These are phyloP conservation scores for Sardina pilchardus DNA, from an alignment of 2,113 vertebrate genomes.

Conservation along the genomic window DNA sequence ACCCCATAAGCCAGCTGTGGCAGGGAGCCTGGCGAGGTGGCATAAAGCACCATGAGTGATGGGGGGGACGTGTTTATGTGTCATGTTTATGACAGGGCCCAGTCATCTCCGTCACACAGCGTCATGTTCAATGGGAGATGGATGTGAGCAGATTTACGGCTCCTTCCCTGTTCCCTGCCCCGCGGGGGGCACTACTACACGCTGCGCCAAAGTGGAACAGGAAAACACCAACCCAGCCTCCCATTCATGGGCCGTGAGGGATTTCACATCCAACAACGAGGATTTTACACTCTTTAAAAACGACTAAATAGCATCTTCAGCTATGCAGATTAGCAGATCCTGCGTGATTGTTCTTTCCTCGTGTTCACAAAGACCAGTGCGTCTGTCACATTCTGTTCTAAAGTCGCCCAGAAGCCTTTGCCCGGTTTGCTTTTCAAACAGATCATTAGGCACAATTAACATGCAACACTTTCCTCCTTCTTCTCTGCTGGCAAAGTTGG, in stretches of 20 bases:
- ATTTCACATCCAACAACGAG: too few relatives aligned
- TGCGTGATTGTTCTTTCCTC: too few relatives aligned
- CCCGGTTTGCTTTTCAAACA: background rate
- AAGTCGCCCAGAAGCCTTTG: background rate
- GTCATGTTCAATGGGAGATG: slow-evolving; percentile 6
- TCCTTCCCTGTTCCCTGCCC: background rate
- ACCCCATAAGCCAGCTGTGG: too few relatives aligned
- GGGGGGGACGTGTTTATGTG: background rate
- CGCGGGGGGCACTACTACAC: background rate
- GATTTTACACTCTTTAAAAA: too few relatives aligned
- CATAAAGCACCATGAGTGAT: background rate
- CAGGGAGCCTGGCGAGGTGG: too few relatives aligned
- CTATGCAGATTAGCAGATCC: too few relatives aligned
- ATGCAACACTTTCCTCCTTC: background rate
- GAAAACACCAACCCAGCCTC: too few relatives aligned
- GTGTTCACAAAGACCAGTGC: too few relatives aligned
- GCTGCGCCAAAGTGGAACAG: background rate
- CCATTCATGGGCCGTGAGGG: too few relatives aligned
- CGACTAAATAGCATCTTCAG: too few relatives aligned
- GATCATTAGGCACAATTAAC: background rate
- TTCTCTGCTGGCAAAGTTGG: background rate
- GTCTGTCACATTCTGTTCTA: too few relatives aligned
- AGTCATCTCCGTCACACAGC: background rate
- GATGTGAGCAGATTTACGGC: background rate
- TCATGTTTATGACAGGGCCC: background rate